Evolutionary conservation across 2,797 vertebrate species (phyloP).

Genomic region (Parambassis ranga): DNA sequence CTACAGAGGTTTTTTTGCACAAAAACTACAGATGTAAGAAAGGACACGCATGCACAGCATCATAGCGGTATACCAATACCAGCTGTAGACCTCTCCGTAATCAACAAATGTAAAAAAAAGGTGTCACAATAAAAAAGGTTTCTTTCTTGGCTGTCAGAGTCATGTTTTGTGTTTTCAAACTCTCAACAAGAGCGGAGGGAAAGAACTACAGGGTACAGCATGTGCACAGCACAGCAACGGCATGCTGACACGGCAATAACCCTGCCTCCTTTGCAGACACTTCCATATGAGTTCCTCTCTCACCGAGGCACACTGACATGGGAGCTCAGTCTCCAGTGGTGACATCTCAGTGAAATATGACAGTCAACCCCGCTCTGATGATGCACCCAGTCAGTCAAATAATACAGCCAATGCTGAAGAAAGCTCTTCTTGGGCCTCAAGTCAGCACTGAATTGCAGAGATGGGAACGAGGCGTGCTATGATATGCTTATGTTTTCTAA

Average conservation of each 20-base stretch:
- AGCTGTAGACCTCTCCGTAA: no score
- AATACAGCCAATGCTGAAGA: slow-evolving; percentile 32
- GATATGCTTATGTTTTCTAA: slow-evolving; percentile 17
- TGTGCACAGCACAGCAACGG: slow-evolving; percentile 20
- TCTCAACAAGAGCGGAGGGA: not conserved
- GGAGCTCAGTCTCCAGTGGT: slow-evolving; percentile 56
- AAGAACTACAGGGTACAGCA: slow-evolving; percentile 27
- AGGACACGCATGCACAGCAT: no score
- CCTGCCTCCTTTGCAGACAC: slow-evolving; percentile 56
- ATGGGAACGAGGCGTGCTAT: not conserved
- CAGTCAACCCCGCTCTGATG: slow-evolving; percentile 52
- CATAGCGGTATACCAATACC: no score
- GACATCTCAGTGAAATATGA: slow-evolving; percentile 65
- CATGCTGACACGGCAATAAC: slow-evolving; percentile 65
- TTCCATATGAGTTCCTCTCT: slow-evolving; percentile 54
- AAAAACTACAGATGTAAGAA: no score
- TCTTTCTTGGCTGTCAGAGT: slow-evolving; percentile 16
- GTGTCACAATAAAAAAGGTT: no score
- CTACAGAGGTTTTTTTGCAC: no score
- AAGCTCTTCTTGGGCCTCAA: slow-evolving; percentile 14
- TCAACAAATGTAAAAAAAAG: no score
- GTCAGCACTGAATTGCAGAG: slow-evolving; percentile 26
- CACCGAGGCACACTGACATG: slow-evolving; percentile 32
- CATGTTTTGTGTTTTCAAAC: slow-evolving; percentile 15
- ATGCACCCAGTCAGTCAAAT: slow-evolving; percentile 50